These are phyloP conservation scores for Cyprinus carpio DNA, from an alignment of 2,113 vertebrate species.

Conservation along the genomic window DNA sequence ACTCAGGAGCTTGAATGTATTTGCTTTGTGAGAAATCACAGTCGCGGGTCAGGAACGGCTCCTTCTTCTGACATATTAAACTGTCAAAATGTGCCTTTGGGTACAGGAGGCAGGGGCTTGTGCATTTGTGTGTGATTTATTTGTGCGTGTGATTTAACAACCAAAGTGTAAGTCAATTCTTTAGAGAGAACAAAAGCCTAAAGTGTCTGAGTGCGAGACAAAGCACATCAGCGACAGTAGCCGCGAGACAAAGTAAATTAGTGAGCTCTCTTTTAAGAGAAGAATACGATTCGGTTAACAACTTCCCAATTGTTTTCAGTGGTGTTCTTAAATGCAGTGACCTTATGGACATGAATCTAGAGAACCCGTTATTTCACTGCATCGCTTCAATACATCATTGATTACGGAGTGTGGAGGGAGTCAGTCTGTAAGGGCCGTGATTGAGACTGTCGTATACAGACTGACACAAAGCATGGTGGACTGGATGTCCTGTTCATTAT, in stretches of 20 bases:
- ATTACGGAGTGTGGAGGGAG: conserved; percentile 12
- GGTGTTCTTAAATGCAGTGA: conserved; percentile 9
- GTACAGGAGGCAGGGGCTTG: not conserved
- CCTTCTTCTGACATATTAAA: conserved; percentile 48
- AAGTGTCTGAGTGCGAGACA: not conserved
- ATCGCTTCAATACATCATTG: conserved; percentile 38
- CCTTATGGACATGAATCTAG: conserved; percentile 18
- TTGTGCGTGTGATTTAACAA: conserved; percentile 15
- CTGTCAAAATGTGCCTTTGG: conserved; percentile 20
- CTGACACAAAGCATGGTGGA: conserved; percentile 24
- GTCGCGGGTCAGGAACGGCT: conserved; percentile 25
- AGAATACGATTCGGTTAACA: not conserved
- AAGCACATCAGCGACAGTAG: not conserved
- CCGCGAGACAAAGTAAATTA: conserved; percentile 14
- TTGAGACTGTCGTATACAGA: conserved; percentile 28
- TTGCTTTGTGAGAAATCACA: not conserved
- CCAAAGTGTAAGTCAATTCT: conserved; percentile 13
- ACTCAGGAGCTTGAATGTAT: not conserved
- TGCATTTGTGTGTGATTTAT: not conserved
- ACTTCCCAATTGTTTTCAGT: conserved; percentile 22
- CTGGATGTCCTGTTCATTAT: conserved; percentile 11
- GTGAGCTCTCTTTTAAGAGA: not conserved
- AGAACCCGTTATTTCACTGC: not conserved
- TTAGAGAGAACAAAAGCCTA: conserved; percentile 26
- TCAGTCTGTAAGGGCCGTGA: conserved; percentile 25